Percentiles rank a stretch among this genome's conserved stretches.
Conservation (phyloP, 1,140 invertebrate species). For the Drosophila parvula region DNA sequence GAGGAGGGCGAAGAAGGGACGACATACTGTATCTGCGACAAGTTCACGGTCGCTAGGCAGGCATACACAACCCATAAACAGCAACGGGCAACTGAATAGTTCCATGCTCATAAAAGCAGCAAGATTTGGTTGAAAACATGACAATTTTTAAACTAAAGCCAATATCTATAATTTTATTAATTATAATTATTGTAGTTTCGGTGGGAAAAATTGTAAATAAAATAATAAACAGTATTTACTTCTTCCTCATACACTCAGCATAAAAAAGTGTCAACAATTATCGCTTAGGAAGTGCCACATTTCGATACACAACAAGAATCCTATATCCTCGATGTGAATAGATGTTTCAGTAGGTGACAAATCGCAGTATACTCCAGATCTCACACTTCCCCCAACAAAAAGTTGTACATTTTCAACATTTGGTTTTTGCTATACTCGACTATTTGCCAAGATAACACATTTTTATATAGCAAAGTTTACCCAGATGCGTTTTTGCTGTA, state of each 20-base stretch:
- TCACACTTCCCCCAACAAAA: slow-evolving; percentile 3
- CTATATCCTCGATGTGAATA: neutral
- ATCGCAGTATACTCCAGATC: neutral
- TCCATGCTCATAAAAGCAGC: neutral
- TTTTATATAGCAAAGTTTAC: too few relatives aligned
- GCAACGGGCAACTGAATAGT: neutral
- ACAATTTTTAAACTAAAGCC: neutral
- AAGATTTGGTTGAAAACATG: neutral
- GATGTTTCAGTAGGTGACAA: neutral
- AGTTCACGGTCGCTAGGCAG: slow-evolving; percentile 3
- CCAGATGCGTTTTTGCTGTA: too few relatives aligned
- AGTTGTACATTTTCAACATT: neutral
- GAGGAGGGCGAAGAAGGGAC: neutral
- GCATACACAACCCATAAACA: slow-evolving; percentile 1
- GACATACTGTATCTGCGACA: slow-evolving; percentile 10
- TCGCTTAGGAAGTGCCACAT: neutral
- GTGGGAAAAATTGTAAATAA: neutral
- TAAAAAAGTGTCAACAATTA: slow-evolving; percentile 12
- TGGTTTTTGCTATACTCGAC: too few relatives aligned
- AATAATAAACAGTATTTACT: neutral
- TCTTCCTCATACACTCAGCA: too few relatives aligned
- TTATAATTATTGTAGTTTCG: too few relatives aligned
- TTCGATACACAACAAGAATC: neutral
- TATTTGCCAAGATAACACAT: too few relatives aligned
- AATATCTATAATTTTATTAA: too few relatives aligned